These are phyloP conservation scores for Panthera uncia DNA, from an alignment of 2,113 vertebrate species.

Conservation along the genomic window DNA sequence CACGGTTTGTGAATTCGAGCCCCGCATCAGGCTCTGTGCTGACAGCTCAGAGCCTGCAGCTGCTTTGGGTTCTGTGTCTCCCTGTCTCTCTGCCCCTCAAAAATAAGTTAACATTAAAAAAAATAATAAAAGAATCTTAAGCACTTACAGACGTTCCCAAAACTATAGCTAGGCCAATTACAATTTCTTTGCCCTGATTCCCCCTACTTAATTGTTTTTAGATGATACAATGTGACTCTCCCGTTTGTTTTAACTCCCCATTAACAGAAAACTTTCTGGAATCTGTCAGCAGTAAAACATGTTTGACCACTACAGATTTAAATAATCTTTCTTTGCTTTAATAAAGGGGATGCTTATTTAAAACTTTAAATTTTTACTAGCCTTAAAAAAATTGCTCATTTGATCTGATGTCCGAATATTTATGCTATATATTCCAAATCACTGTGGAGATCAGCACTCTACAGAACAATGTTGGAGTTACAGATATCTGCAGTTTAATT, in stretches of 20 bases:
- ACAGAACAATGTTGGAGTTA: not conserved
- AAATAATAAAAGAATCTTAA: not conserved
- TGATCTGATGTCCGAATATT: conserved; percentile 10
- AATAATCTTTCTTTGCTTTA: conserved; percentile 47
- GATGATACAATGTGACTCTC: conserved; percentile 52
- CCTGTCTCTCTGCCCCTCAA: too few species aligned
- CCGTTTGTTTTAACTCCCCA: conserved; percentile 40
- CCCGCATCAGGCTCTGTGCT: too few species aligned
- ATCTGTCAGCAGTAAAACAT: conserved; percentile 13
- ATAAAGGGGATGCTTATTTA: conserved; percentile 29
- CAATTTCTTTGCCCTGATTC: not conserved
- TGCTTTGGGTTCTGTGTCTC: too few species aligned
- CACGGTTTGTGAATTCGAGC: too few species aligned
- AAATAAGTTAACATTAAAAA: too few species aligned
- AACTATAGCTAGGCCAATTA: not conserved
- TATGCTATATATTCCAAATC: not conserved
- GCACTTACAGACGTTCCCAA: not conserved
- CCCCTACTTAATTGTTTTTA: not conserved
- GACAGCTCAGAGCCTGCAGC: too few species aligned
- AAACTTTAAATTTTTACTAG: conserved; percentile 8
- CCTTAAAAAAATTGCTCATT: conserved; percentile 36
- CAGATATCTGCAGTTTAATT: not conserved
- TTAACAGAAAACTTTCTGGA: conserved; percentile 36
- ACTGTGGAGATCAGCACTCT: not conserved
- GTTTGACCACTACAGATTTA: not conserved